Conservation (phyloP, 30 jellyfish, hydroid and myxozoan genomes). For the Turritopsis rubra region DNA sequence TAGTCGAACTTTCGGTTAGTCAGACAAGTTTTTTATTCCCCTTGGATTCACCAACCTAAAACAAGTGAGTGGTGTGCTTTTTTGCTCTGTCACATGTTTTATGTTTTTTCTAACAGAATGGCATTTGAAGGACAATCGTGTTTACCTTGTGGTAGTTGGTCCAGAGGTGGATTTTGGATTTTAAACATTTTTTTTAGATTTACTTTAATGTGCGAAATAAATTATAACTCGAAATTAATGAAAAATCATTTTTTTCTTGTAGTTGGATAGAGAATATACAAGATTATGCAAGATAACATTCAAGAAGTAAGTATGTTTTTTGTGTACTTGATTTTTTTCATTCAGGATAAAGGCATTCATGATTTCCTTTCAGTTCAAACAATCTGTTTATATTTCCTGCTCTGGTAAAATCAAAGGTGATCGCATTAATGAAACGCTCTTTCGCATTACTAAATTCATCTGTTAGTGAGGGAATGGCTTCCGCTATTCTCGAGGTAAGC, state of each 20-base stretch:
- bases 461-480: conserved; percentile 78
- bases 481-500: conserved; percentile 65
- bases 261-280: not conserved
- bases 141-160: conserved; percentile 57
- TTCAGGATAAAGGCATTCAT: no score
- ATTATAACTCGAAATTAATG: not conserved
- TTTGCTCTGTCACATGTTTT: no score
- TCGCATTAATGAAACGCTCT: conserved; percentile 28
- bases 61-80: no score
- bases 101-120: conserved; percentile 32
- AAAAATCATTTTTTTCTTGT: no score
- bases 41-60: no score
- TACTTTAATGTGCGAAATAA: not conserved
- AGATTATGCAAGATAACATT: not conserved
- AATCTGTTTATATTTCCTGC: conserved; percentile 37
- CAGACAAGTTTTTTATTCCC: no score
- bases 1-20: not conserved
- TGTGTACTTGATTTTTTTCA: not conserved
- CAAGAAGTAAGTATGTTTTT: not conserved
- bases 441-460: conserved; percentile 72
- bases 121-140: conserved; percentile 50
- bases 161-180: conserved; percentile 46
- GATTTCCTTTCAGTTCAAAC: conserved; percentile 30
- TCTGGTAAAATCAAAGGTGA: conserved; percentile 14
- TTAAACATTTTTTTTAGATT: not conserved